phyloP scores from a whole-genome alignment of 2,113 vertebrate genomes.

The Platysteira castanea region DNA sequence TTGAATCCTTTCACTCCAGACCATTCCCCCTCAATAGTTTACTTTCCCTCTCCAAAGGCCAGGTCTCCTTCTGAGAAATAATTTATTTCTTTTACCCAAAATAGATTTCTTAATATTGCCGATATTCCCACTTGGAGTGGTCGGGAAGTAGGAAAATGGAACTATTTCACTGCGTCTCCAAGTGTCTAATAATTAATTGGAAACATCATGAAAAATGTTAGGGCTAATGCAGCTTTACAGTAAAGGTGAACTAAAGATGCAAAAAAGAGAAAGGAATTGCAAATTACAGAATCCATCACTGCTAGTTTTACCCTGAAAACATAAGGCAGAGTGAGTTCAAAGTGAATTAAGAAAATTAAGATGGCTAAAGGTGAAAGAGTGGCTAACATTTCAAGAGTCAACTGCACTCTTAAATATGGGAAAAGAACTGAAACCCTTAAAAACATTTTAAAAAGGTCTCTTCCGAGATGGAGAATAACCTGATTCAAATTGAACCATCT shows the following conservation, averaged over 20 bases:
- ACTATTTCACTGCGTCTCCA: background rate
- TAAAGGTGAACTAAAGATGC: background rate
- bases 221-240: background rate
- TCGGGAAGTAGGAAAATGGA: background rate
- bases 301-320: background rate
- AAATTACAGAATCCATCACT: background rate
- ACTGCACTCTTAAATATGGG: background rate
- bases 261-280: background rate
- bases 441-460: background rate
- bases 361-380: background rate
- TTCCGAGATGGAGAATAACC: background rate
- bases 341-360: background rate
- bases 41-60: background rate
- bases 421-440: background rate
- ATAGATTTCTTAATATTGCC: background rate
- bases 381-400: background rate
- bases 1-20: background rate
- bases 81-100: background rate
- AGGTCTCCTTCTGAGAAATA: background rate
- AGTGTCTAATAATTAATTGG: conserved; percentile 13
- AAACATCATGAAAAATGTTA: background rate
- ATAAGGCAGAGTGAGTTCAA: background rate
- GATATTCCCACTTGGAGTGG: background rate
- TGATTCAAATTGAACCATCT: background rate
- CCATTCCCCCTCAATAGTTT: background rate